Base-by-base conservation (phyloP, 2,888 invertebrate species). In the Cryptocephalus primarius region DNA sequence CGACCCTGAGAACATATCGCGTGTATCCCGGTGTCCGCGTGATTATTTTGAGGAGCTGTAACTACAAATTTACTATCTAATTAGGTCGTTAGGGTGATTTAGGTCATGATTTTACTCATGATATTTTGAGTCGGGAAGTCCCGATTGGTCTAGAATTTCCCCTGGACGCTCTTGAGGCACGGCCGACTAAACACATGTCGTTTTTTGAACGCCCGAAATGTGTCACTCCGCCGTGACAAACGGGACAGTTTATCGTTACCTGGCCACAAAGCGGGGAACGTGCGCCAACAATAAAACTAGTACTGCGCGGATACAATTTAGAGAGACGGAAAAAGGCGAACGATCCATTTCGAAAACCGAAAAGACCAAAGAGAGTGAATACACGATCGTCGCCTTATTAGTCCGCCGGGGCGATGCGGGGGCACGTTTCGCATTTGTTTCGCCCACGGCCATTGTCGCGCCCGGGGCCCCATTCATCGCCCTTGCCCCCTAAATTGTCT, bases 391-490 rank as follows among this genome's bases (percentile, higher is more conserved):
- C 60, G 59, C 56, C 56, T 64, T 60, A 65, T 65, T 65, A 66
- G 66, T 60, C 60, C 58, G 54, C 53, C 51, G 56, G 56, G 51
- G 57, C 51, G 56, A 65, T 66, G 62, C 64, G 46, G 45, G 51
- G 58, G 62, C 66, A 66, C 66, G 66, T 63, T 60, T 60, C 60
- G 62, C 63, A 60, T 62, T 64, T 64, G 65, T 63, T 59, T 61
- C 61, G 62, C 62, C 63, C 60, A 59, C 60, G 53, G 60, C 58
- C 54, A 63, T 66, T 66, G 64, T 66, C 57, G 55, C 48, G 31
- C 10, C 33, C 42, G 42, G 32, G 32, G 42, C 13, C 42, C 12
- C 11, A n/a, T 42, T 32, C 31, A 42, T 42, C 13, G 36, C 11
- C 42, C 32, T 32, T 32, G n/a, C 32, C 32, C 33, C 32, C n/a